Percentiles rank a stretch among this genome's conserved stretches.
Conservation (phyloP, 2,888 invertebrate species). For the Amiota communis region DNA sequence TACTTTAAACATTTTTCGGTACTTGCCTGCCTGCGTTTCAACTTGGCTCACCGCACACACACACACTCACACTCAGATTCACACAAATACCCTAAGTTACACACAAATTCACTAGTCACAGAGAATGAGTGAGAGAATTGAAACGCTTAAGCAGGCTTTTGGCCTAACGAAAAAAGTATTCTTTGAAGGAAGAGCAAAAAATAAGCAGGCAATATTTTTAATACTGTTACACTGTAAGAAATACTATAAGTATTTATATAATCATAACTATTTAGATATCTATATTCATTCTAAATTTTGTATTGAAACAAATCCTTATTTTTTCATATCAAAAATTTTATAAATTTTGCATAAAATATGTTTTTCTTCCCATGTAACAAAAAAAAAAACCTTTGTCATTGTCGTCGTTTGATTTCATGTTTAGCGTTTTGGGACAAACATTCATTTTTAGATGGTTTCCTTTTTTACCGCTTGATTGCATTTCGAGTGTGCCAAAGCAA, state of each 20-base stretch:
- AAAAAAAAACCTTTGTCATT: neutral
- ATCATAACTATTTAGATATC: no score
- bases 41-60: slow-evolving; percentile 11
- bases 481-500: slow-evolving; percentile 40
- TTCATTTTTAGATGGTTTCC: neutral
- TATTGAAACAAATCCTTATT: no score
- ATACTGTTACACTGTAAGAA: slow-evolving; percentile 7
- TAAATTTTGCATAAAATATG: neutral
- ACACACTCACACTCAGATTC: neutral
- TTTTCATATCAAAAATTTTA: no score
- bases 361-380: slow-evolving; percentile 16
- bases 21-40: slow-evolving; percentile 19
- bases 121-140: no score
- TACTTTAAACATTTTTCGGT: slow-evolving; percentile 22
- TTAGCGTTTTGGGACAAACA: neutral
- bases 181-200: neutral
- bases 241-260: neutral
- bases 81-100: neutral
- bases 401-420: neutral
- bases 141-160: slow-evolving; percentile 1
- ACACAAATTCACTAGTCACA: neutral
- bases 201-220: slow-evolving; percentile 9
- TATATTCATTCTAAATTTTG: no score
- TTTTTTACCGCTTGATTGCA: slow-evolving; percentile 63
- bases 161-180: slow-evolving; percentile 20